Base-by-base conservation (phyloP, 2,888 invertebrate species). In the Diplolepis rosae region DNA sequence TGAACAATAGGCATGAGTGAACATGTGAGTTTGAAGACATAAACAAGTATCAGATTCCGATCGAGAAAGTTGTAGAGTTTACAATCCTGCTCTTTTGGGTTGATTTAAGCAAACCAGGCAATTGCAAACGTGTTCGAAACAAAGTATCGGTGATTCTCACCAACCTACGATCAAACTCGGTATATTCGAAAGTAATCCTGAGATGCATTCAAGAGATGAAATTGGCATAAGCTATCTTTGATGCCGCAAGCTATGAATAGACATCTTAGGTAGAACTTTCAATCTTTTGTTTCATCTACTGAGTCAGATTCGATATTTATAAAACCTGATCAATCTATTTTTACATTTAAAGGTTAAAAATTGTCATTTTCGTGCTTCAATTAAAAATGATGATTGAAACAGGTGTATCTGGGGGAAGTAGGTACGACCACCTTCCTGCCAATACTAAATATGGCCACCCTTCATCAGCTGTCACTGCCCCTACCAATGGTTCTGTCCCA, bases 361-460 rank as follows among this genome's bases (percentile, higher is more conserved):
- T 42, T 42, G 5, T 7, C 2, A 27, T 54, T 28, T 28, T 1
- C n/a, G n/a, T n/a, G n/a, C n/a, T n/a, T n/a, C 18, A 54, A 32
- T 32, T 30, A 32, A 56, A 32, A 6, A 22, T 61, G 2, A 24
- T 39, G 7, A n/a, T 39, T 27, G 7, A 13, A 24, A 27, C 61
- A 61, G 61, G 61, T 61, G 61, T 39, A n/a, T 35, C 35, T 11
- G 39, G 22, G n/a, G 30, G 11, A 24, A 39, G 22, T 7, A 24
- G 13, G 22, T 13, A 18, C 30, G 50, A 6, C 22, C 11, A 27
- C 27, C 24, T n/a, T 52, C 15, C 52, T 73, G 77, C 79, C 84
- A 83, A 82, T 77, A 76, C 85, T 85, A 85, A 85, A 87, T 86
- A 87, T 84, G 87, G 86, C 75, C 69, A 78, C 81, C 75, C 79